Evolutionary conservation across 2,797 vertebrate genomes (phyloP).

Genomic region (Amniataba percoides): DNA sequence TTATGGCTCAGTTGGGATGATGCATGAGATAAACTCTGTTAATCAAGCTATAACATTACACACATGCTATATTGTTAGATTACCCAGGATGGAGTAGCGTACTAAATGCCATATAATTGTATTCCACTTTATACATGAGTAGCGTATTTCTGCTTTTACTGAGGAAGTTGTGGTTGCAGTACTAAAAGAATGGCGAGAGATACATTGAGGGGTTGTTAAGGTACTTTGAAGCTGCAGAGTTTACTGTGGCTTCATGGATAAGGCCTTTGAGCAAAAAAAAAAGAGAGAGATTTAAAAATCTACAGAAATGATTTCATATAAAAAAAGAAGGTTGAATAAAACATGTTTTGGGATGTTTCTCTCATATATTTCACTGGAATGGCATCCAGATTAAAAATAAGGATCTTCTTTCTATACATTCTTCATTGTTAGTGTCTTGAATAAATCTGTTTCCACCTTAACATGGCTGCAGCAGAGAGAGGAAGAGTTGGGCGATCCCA

Average conservation of each 20-base stretch:
- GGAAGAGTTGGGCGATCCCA: slow-evolving; percentile 27
- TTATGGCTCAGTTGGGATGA: slow-evolving; percentile 62
- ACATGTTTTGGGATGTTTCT: slow-evolving; percentile 33
- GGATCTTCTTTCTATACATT: slow-evolving; percentile 70
- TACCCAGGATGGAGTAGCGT: slow-evolving; percentile 45
- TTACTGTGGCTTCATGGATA: slow-evolving; percentile 28
- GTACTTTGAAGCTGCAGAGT: slow-evolving; percentile 13
- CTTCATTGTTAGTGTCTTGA: slow-evolving; percentile 66
- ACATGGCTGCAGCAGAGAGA: slow-evolving; percentile 38
- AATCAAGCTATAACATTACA: slow-evolving; percentile 52
- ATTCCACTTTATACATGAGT: slow-evolving; percentile 49
- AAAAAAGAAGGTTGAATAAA: slow-evolving; percentile 34
- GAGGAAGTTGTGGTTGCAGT: slow-evolving; percentile 51
- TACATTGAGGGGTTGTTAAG: slow-evolving; percentile 9
- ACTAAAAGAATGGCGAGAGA: slow-evolving; percentile 12
- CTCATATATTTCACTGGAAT: slow-evolving; percentile 16
- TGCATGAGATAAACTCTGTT: slow-evolving; percentile 59
- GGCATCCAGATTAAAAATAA: slow-evolving; percentile 51
- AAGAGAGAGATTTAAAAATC: slow-evolving; percentile 14
- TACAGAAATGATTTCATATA: slow-evolving; percentile 11
- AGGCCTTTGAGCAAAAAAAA: slow-evolving; percentile 26
- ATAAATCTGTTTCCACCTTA: slow-evolving; percentile 35
- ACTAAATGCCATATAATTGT: slow-evolving; percentile 54
- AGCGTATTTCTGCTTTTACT: slow-evolving; percentile 21
- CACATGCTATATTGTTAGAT: slow-evolving; percentile 57